Evolutionary conservation across 2,888 invertebrate species (phyloP).

Genomic region (Nephrotoma flavescens): DNA sequence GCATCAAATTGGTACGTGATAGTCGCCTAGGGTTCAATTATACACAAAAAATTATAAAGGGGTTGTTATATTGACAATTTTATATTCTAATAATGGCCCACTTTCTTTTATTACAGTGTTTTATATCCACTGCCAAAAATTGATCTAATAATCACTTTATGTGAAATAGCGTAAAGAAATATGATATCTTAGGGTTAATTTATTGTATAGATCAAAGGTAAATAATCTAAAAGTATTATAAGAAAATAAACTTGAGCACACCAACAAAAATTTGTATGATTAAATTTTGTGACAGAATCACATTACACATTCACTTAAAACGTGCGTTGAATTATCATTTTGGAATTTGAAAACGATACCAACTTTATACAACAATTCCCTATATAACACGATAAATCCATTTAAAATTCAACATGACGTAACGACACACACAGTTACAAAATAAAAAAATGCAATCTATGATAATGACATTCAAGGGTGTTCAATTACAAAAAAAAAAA

Average conservation of each 20-base stretch:
- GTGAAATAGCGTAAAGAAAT: too few species aligned
- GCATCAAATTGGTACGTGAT: too few species aligned
- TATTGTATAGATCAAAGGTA: too few species aligned
- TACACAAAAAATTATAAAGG: too few species aligned
- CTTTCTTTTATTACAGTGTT: too few species aligned
- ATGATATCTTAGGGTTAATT: too few species aligned
- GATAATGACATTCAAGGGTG: neutral
- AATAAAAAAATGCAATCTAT: neutral
- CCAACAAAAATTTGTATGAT: neutral
- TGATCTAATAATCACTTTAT: too few species aligned
- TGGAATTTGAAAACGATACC: neutral
- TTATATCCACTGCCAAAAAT: too few species aligned
- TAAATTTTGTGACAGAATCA: neutral
- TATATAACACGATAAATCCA: neutral
- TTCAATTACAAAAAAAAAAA: neutral
- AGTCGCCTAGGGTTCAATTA: too few species aligned
- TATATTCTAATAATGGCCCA: too few species aligned
- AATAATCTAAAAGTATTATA: too few species aligned
- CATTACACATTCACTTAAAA: neutral
- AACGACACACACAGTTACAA: neutral
- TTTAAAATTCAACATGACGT: neutral
- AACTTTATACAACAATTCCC: neutral
- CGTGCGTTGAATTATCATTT: neutral
- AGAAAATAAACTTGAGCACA: neutral
- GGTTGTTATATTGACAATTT: too few species aligned